These are phyloP conservation scores for Tachina grossa DNA, from an alignment of 2,888 invertebrate genomes.

Conservation along the genomic window DNA sequence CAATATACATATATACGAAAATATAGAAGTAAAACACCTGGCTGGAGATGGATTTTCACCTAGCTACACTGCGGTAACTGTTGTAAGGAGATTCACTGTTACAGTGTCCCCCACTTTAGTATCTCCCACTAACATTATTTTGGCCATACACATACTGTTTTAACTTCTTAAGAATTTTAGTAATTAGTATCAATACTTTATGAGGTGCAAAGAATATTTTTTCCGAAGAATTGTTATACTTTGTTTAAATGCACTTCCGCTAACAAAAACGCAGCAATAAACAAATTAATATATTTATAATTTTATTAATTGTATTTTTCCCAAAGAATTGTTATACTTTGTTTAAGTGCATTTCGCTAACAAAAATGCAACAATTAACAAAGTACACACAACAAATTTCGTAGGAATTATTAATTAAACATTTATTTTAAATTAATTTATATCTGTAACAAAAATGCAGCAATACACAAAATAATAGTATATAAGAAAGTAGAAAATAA, in stretches of 20 bases:
- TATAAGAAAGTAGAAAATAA: not conserved
- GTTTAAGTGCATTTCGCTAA: not conserved
- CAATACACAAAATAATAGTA: not conserved
- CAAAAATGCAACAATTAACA: slow-evolving; percentile 7
- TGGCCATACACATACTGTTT: not conserved
- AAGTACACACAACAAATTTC: not conserved
- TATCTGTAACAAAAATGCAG: not conserved
- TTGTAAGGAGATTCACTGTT: too few relatives aligned
- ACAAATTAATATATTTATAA: not conserved
- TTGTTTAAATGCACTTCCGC: not conserved
- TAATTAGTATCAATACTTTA: not conserved
- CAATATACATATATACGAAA: too few relatives aligned
- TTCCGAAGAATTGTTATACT: slow-evolving; percentile 1
- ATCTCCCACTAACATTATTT: slow-evolving; percentile 21
- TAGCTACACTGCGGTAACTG: too few relatives aligned
- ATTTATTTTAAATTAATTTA: not conserved
- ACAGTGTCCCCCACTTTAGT: too few relatives aligned
- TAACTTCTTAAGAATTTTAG: slow-evolving; percentile 2
- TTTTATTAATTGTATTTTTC: slow-evolving; percentile 6
- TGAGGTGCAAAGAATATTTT: slow-evolving; percentile 17
- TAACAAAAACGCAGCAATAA: too few relatives aligned
- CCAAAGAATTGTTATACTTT: slow-evolving; percentile 3
- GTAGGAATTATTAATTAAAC: not conserved
- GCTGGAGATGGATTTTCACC: too few relatives aligned
- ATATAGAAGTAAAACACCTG: too few relatives aligned